These are phyloP conservation scores for Alosa alosa DNA, from an alignment of 2,113 vertebrate species.

Conservation along the genomic window DNA sequence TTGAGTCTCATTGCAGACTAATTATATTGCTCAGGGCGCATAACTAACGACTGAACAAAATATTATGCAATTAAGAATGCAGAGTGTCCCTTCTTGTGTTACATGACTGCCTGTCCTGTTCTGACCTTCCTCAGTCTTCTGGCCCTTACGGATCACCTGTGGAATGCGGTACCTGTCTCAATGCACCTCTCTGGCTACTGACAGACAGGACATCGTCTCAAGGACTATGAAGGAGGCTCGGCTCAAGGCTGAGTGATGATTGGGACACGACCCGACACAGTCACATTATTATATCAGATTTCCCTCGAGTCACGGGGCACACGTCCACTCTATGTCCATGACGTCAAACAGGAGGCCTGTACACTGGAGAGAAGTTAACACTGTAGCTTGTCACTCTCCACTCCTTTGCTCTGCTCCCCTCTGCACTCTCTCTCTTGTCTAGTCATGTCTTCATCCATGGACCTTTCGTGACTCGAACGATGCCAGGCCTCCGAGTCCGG, in stretches of 20 bases:
- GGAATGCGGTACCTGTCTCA: neutral
- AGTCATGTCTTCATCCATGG: neutral
- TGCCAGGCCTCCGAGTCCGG: neutral
- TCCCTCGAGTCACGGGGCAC: neutral
- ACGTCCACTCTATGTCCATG: neutral
- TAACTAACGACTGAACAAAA: neutral
- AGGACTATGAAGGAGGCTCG: neutral
- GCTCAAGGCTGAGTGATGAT: neutral
- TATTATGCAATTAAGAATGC: neutral
- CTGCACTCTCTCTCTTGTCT: neutral
- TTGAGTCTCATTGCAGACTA: neutral
- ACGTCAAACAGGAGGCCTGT: neutral
- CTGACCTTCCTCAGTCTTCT: neutral
- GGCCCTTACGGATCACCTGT: neutral
- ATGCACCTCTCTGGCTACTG: neutral
- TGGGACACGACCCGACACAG: neutral
- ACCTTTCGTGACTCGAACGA: neutral
- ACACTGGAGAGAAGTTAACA: neutral
- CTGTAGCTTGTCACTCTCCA: neutral
- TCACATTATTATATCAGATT: slow-evolving; percentile 6
- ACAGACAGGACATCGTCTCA: neutral
- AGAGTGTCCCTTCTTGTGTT: neutral
- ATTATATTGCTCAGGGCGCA: neutral
- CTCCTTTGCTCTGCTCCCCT: neutral
- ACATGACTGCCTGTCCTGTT: neutral